These are phyloP conservation scores for Phaenicophaeus curvirostris DNA, from an alignment of 2,797 vertebrate species.

Conservation along the genomic window DNA sequence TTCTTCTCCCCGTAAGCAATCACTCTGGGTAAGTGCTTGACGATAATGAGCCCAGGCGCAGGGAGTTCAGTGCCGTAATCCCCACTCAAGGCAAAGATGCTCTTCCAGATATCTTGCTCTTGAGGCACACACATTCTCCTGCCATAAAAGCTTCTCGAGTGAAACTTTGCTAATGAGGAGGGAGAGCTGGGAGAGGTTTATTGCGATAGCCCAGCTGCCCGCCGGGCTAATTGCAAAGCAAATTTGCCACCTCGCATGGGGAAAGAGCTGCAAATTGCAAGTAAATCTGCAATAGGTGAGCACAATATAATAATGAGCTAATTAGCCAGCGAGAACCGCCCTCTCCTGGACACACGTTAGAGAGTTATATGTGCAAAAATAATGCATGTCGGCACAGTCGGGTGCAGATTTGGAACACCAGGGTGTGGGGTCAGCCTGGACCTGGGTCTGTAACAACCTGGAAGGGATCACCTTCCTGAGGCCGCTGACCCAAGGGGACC, in stretches of 20 bases:
- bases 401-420: neutral
- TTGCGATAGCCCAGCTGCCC: neutral
- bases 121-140: neutral
- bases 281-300: neutral
- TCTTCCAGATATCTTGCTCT: neutral
- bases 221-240: neutral
- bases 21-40: neutral
- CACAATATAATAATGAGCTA: neutral
- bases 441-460: neutral
- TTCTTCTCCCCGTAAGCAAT: neutral
- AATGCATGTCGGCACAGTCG: rapidly evolving
- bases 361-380: neutral
- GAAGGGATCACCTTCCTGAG: neutral
- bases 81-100: neutral
- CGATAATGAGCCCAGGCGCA: neutral
- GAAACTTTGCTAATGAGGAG: neutral
- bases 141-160: neutral
- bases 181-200: neutral
- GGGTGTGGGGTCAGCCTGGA: neutral
- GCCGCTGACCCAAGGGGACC: rapidly evolving
- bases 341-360: neutral
- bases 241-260: neutral
- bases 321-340: neutral
- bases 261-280: neutral
- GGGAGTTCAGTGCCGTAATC: neutral